Conservation (phyloP, 1,140 invertebrate species). For the Episyrphus balteatus region DNA sequence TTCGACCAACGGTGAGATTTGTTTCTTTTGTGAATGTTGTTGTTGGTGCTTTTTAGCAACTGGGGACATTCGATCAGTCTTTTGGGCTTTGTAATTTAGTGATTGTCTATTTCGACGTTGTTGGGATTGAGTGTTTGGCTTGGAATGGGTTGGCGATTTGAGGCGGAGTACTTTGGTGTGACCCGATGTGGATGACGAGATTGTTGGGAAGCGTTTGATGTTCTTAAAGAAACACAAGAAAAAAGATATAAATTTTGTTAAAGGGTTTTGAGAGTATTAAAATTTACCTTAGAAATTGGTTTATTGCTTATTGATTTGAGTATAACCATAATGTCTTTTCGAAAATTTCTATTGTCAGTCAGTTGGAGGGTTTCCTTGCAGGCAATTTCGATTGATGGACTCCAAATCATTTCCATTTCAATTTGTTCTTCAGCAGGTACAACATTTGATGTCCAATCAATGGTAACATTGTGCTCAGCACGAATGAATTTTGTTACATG, state of each 20-base stretch:
- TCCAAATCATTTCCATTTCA: conserved; percentile 48
- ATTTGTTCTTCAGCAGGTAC: conserved; percentile 38
- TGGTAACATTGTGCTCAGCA: conserved; percentile 42
- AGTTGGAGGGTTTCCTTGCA: conserved; percentile 51
- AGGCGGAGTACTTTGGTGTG: conserved; percentile 21
- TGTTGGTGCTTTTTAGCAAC: not conserved
- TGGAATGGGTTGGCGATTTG: conserved; percentile 18
- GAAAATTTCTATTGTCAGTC: conserved; percentile 47
- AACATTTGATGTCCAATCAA: conserved; percentile 41
- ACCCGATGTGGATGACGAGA: conserved; percentile 4
- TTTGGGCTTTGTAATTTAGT: not conserved
- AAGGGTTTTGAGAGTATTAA: not conserved
- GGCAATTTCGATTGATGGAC: conserved; percentile 42
- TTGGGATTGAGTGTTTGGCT: conserved; percentile 6
- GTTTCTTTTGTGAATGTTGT: not conserved
- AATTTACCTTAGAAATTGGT: conserved; percentile 16
- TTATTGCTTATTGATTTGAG: conserved; percentile 40
- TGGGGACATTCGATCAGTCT: not conserved
- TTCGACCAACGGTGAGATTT: too few species aligned
- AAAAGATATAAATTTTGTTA: conserved; percentile 3
- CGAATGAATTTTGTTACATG: conserved; percentile 45
- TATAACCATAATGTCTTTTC: conserved; percentile 53
- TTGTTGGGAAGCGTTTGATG: conserved; percentile 4
- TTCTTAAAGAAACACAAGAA: conserved; percentile 3
- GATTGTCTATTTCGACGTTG: conserved; percentile 12